Percentiles rank a stretch among this genome's conserved stretches.
Evolutionary conservation across 2,113 vertebrate genomes (phyloP).

Genomic region (Toxostoma redivivum): DNA sequence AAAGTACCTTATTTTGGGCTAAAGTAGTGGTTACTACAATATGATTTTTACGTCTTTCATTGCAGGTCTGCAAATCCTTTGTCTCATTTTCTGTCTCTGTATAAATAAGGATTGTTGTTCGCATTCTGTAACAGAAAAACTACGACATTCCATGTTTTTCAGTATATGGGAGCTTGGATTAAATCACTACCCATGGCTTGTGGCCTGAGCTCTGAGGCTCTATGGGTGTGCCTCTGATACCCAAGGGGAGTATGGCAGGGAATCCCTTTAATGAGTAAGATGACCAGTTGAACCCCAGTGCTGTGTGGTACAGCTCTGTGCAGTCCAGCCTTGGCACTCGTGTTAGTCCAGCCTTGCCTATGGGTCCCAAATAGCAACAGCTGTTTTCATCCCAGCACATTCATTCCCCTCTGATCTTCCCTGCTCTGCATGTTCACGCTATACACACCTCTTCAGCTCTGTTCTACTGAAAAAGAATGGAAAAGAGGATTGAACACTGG

Average conservation of each 20-base stretch:
- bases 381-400: background rate
- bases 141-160: rapidly evolving
- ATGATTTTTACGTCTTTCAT: background rate
- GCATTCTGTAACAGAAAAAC: background rate
- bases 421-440: rapidly evolving
- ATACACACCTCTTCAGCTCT: background rate
- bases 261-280: background rate
- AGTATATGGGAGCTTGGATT: background rate
- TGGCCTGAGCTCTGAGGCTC: background rate
- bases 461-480: background rate
- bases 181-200: rapidly evolving
- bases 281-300: background rate
- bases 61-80: background rate
- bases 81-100: background rate
- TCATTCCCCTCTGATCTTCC: background rate
- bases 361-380: background rate
- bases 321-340: background rate
- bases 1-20: background rate
- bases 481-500: background rate
- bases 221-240: background rate
- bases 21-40: background rate
- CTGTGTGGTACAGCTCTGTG: rapidly evolving
- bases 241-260: background rate
- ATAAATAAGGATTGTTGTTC: background rate
- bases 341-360: background rate